Evolutionary conservation across 2,113 vertebrate species (phyloP).

Genomic region (Alaudala cheleensis): DNA sequence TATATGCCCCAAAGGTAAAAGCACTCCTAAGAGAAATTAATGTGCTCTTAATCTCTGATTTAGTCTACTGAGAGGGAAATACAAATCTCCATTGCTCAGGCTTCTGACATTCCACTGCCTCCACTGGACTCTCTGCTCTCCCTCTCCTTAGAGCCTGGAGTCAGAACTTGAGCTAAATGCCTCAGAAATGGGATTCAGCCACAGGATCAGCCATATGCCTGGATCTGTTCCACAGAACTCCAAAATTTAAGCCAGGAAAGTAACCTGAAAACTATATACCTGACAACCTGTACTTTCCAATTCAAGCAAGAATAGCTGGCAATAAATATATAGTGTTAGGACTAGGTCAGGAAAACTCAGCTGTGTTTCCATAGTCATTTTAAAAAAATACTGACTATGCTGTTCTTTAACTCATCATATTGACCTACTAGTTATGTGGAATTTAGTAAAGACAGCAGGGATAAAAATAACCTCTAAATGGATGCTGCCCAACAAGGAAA

Average conservation of each 20-base stretch:
- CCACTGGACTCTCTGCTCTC: fast-evolving
- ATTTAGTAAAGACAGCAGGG: not conserved
- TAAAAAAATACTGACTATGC: not conserved
- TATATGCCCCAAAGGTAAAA: not conserved
- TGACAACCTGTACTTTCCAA: not conserved
- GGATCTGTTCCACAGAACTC: not conserved
- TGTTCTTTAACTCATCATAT: not conserved
- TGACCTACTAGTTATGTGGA: not conserved
- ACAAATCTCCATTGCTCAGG: not conserved
- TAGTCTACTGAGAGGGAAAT: not conserved
- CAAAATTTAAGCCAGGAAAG: not conserved
- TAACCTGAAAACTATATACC: not conserved
- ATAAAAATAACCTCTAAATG: not conserved
- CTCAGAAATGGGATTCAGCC: not conserved
- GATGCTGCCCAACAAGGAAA: not conserved
- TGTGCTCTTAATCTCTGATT: not conserved
- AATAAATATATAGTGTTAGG: not conserved
- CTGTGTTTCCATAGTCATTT: fast-evolving
- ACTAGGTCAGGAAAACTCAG: not conserved
- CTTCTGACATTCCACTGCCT: not conserved
- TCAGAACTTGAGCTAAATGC: fast-evolving
- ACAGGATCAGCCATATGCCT: not conserved
- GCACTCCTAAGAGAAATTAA: not conserved
- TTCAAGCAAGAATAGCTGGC: not conserved
- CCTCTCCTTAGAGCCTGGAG: not conserved